phyloP scores from a whole-genome alignment of 2,888 invertebrate species.

The Villa cingulata region DNA sequence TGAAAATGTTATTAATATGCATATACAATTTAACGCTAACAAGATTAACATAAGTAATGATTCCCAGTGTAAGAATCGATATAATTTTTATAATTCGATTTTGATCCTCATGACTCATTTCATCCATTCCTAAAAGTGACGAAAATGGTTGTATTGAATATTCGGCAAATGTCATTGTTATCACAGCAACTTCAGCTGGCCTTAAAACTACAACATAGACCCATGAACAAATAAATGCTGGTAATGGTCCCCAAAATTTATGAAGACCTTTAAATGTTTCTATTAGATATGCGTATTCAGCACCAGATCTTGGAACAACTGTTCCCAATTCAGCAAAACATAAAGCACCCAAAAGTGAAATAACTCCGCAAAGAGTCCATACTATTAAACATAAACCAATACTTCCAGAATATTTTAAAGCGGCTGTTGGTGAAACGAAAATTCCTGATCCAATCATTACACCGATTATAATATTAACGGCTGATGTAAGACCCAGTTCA shows the following conservation, averaged over 20 bases:
- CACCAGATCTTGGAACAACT: constrained; percentile 64
- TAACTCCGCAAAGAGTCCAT: constrained; percentile 64
- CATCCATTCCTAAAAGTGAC: constrained; percentile 31
- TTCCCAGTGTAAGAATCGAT: constrained; percentile 49
- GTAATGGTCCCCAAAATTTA: constrained; percentile 55
- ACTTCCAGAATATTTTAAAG: constrained; percentile 57
- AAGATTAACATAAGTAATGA: constrained; percentile 64
- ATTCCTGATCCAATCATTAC: constrained; percentile 88
- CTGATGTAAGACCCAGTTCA: constrained; percentile 66
- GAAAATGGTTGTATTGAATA: constrained; percentile 54
- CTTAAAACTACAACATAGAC: constrained; percentile 58
- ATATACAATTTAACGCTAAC: constrained; percentile 67
- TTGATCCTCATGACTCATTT: constrained; percentile 32
- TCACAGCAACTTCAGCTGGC: constrained; percentile 66
- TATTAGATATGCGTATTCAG: constrained; percentile 66
- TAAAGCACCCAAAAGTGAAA: constrained; percentile 65
- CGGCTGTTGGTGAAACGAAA: constrained; percentile 70
- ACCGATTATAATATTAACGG: constrained; percentile 68
- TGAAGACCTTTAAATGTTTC: constrained; percentile 57
- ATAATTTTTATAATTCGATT: constrained; percentile 46
- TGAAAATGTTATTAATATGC: constrained; percentile 67
- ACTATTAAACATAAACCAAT: constrained; percentile 64
- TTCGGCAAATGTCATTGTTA: constrained; percentile 62
- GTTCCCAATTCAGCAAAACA: constrained; percentile 71
- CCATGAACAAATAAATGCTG: constrained; percentile 65